A percentile compares a stretch with the other conserved stretches of the same genome.
Conservation (phyloP, 2,113 vertebrate species). For the Bubo bubo region DNA sequence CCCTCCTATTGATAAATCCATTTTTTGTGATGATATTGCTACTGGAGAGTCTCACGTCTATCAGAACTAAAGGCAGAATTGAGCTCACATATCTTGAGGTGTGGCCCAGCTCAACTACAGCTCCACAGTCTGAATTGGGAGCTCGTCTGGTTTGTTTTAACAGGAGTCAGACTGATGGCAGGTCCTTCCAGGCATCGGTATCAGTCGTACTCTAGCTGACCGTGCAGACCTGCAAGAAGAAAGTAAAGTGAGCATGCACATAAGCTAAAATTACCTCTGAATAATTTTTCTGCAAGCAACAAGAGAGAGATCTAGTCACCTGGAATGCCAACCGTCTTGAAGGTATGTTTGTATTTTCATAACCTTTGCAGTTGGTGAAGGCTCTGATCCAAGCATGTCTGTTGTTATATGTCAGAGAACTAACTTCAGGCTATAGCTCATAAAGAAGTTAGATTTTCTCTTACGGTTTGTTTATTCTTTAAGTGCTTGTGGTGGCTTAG, state of each 20-base stretch:
- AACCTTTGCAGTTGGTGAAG: background rate
- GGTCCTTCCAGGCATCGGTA: background rate
- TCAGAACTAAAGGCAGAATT: background rate
- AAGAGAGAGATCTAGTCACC: background rate
- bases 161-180: background rate
- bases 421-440: background rate
- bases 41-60: background rate
- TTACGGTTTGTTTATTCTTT: background rate
- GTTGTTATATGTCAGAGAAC: fast-evolving
- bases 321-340: background rate
- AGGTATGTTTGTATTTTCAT: background rate
- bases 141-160: background rate
- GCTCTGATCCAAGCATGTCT: background rate
- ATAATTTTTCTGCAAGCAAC: background rate
- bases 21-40: background rate
- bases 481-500: background rate
- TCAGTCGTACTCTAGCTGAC: background rate
- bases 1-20: background rate
- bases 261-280: background rate
- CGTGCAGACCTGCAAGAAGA: background rate
- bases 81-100: fast-evolving
- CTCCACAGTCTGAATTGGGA: background rate
- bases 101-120: background rate
- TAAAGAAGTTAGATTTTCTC: background rate
- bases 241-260: background rate